These are phyloP conservation scores for Leucoraja erinaceus DNA, from an alignment of 2,113 vertebrate species.

Conservation along the genomic window DNA sequence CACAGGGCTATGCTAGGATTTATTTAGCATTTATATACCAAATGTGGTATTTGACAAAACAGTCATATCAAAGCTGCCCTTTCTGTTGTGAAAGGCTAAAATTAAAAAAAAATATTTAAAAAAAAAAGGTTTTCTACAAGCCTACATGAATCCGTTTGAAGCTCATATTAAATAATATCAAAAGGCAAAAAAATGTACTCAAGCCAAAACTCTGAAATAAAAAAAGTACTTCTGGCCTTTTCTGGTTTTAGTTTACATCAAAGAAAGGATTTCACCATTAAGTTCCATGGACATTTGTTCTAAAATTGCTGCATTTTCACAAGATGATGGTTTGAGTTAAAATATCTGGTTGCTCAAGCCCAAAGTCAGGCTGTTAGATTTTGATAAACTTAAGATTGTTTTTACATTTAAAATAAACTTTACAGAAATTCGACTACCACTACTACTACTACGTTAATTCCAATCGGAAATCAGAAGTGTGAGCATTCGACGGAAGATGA, in stretches of 20 bases:
- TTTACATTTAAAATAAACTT: slow-evolving; percentile 38
- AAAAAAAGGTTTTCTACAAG: background rate
- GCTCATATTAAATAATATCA: background rate
- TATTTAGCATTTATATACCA: background rate
- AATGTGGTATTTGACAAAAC: background rate
- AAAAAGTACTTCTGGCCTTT: too few species aligned
- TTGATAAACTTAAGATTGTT: background rate
- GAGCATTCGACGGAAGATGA: background rate
- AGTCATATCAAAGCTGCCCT: background rate
- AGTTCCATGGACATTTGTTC: background rate
- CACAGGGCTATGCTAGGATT: background rate
- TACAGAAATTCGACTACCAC: background rate
- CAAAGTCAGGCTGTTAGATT: background rate
- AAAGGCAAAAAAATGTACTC: too few species aligned
- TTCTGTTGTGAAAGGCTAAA: background rate
- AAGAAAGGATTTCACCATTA: background rate
- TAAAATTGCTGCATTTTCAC: background rate
- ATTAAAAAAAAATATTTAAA: too few species aligned
- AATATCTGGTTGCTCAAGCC: background rate
- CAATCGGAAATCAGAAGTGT: background rate
- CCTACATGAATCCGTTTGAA: background rate
- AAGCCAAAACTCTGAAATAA: too few species aligned
- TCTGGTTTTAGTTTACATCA: too few species aligned
- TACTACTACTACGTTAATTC: too few species aligned
- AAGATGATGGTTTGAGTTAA: background rate